Evolutionary conservation across 2,113 vertebrate genomes (phyloP).

Genomic region (Myrmecobius fasciatus): DNA sequence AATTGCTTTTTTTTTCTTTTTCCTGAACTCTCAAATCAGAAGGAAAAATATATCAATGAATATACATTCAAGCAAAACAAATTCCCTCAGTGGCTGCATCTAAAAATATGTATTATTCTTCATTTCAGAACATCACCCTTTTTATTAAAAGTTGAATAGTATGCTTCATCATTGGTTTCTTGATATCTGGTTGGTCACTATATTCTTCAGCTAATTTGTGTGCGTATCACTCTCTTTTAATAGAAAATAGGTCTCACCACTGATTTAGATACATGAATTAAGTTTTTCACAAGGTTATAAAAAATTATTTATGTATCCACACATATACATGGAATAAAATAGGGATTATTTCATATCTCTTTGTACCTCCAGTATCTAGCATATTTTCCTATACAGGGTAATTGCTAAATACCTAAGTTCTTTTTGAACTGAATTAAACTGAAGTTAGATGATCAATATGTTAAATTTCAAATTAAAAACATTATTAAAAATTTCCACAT

Average conservation of each 20-base stretch:
- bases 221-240: background rate
- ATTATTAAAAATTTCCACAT: no score
- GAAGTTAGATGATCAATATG: background rate
- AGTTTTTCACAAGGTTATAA: background rate
- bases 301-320: background rate
- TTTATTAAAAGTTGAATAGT: background rate
- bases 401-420: background rate
- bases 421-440: background rate
- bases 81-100: background rate
- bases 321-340: background rate
- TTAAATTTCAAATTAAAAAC: background rate
- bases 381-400: background rate
- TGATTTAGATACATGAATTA: background rate
- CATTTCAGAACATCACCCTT: background rate
- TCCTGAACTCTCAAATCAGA: background rate
- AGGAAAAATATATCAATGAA: background rate
- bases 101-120: background rate
- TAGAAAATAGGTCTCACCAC: background rate
- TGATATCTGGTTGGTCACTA: background rate
- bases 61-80: background rate
- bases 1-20: background rate
- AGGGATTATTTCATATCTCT: background rate
- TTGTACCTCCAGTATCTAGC: background rate
- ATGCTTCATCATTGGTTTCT: background rate
- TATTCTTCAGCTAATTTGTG: background rate